Percentiles rank a stretch among this genome's conserved stretches.
Evolutionary conservation across 1,140 invertebrate genomes (phyloP).

Genomic region (Aphelenchoides besseyi): DNA sequence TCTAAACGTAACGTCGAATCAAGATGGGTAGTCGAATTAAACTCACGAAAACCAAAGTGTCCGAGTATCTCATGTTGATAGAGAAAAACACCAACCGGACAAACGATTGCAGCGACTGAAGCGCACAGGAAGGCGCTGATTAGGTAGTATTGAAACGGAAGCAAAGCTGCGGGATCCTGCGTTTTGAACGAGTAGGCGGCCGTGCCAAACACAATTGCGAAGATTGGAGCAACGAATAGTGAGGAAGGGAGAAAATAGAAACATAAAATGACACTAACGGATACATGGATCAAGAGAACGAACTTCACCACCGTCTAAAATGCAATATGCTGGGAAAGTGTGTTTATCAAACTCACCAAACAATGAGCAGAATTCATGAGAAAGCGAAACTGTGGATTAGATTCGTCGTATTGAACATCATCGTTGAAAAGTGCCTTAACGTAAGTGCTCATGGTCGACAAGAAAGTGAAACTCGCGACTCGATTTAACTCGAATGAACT

Average conservation of each 20-base stretch:
- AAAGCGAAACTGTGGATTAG: constrained; percentile 14
- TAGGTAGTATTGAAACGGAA: constrained; percentile 15
- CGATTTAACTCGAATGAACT: too few species aligned
- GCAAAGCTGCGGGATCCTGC: neutral
- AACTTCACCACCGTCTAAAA: neutral
- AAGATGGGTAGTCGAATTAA: neutral
- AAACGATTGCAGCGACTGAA: constrained; percentile 4
- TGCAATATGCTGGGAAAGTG: constrained; percentile 1
- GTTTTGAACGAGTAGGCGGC: constrained; percentile 4
- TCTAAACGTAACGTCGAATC: constrained; percentile 5
- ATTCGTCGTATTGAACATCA: constrained; percentile 12
- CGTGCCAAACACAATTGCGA: neutral
- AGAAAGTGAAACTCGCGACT: too few species aligned
- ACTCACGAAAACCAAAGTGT: constrained; percentile 16
- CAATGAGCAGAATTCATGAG: constrained; percentile 15
- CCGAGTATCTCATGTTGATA: neutral
- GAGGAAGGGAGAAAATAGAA: constrained; percentile 7
- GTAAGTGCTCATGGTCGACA: neutral
- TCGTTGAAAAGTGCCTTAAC: neutral
- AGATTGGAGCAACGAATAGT: neutral
- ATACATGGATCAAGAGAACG: constrained; percentile 8
- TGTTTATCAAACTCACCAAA: constrained; percentile 5
- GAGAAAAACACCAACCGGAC: constrained; percentile 2
- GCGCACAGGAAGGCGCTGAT: constrained; percentile 7
- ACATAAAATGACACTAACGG: neutral